phyloP scores from a whole-genome alignment of 1,140 invertebrate species.

The Cryptotermes secundus region DNA sequence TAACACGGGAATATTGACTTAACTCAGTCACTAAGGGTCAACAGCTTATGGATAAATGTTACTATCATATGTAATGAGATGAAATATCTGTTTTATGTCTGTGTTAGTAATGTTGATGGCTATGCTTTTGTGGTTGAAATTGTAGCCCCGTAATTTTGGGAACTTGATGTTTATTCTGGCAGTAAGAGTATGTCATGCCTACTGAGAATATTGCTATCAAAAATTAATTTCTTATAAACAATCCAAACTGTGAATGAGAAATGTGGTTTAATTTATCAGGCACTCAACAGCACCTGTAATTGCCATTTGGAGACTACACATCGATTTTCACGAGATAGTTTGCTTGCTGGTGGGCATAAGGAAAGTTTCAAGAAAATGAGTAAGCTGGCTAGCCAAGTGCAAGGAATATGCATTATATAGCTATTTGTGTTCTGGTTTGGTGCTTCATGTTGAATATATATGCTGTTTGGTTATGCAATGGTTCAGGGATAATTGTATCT shows the following conservation, averaged over 20 bases:
- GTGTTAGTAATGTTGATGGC: too few relatives aligned
- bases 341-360: background rate
- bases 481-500: background rate
- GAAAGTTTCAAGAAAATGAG: background rate
- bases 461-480: background rate
- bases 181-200: too few relatives aligned
- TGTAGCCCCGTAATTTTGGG: too few relatives aligned
- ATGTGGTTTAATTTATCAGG: slow-evolving; percentile 9
- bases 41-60: too few relatives aligned
- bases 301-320: background rate
- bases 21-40: too few relatives aligned
- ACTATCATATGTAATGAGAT: too few relatives aligned
- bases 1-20: too few relatives aligned
- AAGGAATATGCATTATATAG: background rate
- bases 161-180: too few relatives aligned
- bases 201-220: too few relatives aligned
- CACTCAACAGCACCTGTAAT: background rate
- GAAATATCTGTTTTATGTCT: too few relatives aligned
- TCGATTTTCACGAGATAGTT: background rate
- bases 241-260: background rate
- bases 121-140: too few relatives aligned
- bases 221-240: too few relatives aligned
- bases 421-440: background rate
- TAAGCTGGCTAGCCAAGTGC: background rate
- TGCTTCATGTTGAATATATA: background rate